Evolutionary conservation across 1,140 invertebrate genomes (phyloP).

Genomic region (Heliconius eleuchia): DNA sequence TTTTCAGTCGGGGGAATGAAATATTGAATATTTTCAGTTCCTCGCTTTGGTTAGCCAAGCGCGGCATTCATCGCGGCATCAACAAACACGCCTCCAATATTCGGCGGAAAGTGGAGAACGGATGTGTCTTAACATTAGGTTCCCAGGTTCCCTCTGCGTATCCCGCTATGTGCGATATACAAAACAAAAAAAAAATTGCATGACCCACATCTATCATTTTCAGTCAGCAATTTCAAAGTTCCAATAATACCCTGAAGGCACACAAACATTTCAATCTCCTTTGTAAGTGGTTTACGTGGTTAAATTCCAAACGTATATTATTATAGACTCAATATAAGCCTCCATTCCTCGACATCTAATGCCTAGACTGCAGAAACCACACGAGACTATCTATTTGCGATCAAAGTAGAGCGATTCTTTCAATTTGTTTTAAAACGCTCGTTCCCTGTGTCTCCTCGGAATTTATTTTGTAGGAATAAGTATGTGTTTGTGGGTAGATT

Average conservation of each 20-base stretch:
- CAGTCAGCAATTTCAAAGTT: background rate
- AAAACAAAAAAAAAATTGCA: no score
- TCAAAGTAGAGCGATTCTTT: background rate
- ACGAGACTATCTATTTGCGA: background rate
- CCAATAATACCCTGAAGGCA: background rate
- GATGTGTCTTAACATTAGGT: no score
- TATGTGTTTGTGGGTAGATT: no score
- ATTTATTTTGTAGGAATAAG: slow-evolving; percentile 2
- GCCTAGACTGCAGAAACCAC: slow-evolving; percentile 1
- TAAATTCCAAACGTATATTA: background rate
- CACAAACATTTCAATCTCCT: background rate
- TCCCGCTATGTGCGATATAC: no score
- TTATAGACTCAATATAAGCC: background rate
- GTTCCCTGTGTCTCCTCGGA: background rate
- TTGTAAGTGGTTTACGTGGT: background rate
- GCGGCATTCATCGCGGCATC: no score
- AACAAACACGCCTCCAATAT: no score
- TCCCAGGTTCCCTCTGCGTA: no score
- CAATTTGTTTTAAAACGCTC: background rate
- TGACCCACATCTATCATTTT: background rate
- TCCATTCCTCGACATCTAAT: background rate
- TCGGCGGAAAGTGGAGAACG: no score
- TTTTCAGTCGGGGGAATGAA: no score
- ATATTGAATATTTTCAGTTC: no score
- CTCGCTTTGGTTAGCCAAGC: no score